Evolutionary conservation across 2,797 vertebrate species (phyloP).

Genomic region (Anabacerthia variegaticeps): DNA sequence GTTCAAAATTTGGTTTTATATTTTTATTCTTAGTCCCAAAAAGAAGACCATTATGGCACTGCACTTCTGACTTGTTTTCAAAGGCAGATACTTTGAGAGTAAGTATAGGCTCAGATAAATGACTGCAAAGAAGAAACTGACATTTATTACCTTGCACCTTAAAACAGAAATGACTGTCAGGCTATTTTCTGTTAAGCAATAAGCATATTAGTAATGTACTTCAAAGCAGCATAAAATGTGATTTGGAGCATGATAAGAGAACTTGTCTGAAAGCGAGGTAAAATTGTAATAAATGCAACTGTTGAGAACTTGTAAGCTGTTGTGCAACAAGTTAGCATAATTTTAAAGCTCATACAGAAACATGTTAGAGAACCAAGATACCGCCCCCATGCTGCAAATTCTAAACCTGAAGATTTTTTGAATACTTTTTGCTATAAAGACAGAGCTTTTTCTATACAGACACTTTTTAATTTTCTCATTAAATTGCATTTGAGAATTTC

Average conservation of each 20-base stretch:
- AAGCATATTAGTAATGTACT: constrained; percentile 54
- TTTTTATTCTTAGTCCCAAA: background rate
- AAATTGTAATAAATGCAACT: constrained; percentile 50
- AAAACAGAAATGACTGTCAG: constrained; percentile 33
- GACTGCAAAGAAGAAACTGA: constrained; percentile 25
- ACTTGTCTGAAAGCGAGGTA: constrained; percentile 48
- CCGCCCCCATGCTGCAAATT: background rate
- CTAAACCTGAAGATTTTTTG: background rate
- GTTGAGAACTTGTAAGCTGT: constrained; percentile 54
- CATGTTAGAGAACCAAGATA: background rate
- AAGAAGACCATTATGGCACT: background rate
- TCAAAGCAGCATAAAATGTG: constrained; percentile 68
- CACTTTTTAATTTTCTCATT: background rate
- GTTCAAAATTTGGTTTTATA: background rate
- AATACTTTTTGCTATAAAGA: background rate
- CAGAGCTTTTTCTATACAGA: background rate
- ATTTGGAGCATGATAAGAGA: constrained; percentile 71
- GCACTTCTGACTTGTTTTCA: constrained; percentile 21
- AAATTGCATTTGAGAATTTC: background rate
- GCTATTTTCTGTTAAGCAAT: constrained; percentile 59
- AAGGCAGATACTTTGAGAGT: background rate
- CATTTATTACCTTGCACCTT: constrained; percentile 59
- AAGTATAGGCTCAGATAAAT: constrained; percentile 31
- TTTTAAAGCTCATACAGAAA: constrained; percentile 40
- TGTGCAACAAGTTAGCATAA: constrained; percentile 53